Base-by-base conservation (phyloP, 2,113 vertebrate species). In the Petaurus breviceps region DNA sequence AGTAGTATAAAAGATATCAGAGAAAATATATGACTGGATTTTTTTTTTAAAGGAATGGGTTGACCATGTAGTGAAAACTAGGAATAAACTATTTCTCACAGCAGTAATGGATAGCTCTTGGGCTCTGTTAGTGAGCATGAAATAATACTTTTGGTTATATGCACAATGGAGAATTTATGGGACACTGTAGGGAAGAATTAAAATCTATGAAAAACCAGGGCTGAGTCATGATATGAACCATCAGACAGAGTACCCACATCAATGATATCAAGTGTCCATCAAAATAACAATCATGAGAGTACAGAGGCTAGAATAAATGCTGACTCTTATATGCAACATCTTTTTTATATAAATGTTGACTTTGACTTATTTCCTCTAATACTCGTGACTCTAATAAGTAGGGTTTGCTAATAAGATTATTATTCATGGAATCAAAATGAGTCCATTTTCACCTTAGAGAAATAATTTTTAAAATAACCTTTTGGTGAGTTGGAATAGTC, bases 341-440 rank as follows among this genome's bases (percentile, higher is more conserved):
- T 51, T 24, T 49, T 51, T 96, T 94, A 92, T 95, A 28, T 0
- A 26, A 49, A 0, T 77, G 16, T 2, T 22, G 91, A 50, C 57
- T 28, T 94, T 26, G 43, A 93, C 96, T 97, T 92, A 90, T 92
- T 49, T 94, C 1, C 0, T 77, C 26, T n/a, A 77, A 77, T 77
- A 19, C 31, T 68, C 31, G 14, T 68, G 31, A 16, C 12, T 68
- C 11, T 68, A 68, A 0, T 68, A 68, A 68, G 31, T 16, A 68
- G 3, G 31, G 37, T 77, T 77, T 77, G 5, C 61, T n/a, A 77
- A 77, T 12, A n/a, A 16, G 1, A 68, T 77, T n/a, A n/a, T 19
- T 77, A n/a, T n/a, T 77, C 61, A 77, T 77, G 1, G 1, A 77
- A 77, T 77, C 61, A n/a, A n/a, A 68, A 61, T 31, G 61, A 3